phyloP scores from a whole-genome alignment of 2,888 invertebrate genomes.

The Hydroisotoma schaefferi region DNA sequence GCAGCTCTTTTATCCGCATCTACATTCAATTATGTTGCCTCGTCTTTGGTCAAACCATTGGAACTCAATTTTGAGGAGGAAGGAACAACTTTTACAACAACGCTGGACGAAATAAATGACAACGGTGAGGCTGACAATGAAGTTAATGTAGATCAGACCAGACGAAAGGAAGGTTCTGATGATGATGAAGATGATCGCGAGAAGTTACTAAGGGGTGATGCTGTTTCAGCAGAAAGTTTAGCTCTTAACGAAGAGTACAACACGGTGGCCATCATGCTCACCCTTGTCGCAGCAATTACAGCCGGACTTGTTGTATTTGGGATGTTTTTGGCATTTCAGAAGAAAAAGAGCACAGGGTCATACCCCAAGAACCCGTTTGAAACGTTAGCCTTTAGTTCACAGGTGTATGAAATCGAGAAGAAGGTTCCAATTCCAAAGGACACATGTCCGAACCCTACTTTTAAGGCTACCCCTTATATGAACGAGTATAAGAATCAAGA shows the following conservation, averaged over 20 bases:
- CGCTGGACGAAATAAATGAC: neutral
- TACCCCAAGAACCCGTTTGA: constrained; percentile 45
- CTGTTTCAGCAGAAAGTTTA: constrained; percentile 40
- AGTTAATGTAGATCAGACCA: constrained; percentile 17
- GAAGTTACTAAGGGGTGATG: constrained; percentile 2
- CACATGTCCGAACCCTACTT: constrained; percentile 20
- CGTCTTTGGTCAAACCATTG: constrained; percentile 2
- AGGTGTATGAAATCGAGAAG: constrained; percentile 44
- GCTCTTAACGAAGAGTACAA: constrained; percentile 36
- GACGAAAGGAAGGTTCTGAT: constrained; percentile 15
- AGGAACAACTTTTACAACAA: too few relatives aligned
- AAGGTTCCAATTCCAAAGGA: constrained; percentile 20
- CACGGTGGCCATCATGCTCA: constrained; percentile 39
- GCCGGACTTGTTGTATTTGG: constrained; percentile 43
- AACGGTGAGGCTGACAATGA: constrained; percentile 18
- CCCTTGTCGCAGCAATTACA: constrained; percentile 43
- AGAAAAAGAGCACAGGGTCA: constrained; percentile 46
- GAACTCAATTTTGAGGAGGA: constrained; percentile 2
- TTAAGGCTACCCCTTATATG: constrained; percentile 24
- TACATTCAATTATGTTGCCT: constrained; percentile 32
- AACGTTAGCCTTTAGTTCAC: constrained; percentile 41
- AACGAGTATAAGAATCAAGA: neutral
- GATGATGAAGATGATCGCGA: neutral
- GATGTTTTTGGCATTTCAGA: constrained; percentile 46
- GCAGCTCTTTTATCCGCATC: constrained; percentile 37